Evolutionary conservation across 2,888 invertebrate species (phyloP).

Genomic region (Euclidia mi): DNA sequence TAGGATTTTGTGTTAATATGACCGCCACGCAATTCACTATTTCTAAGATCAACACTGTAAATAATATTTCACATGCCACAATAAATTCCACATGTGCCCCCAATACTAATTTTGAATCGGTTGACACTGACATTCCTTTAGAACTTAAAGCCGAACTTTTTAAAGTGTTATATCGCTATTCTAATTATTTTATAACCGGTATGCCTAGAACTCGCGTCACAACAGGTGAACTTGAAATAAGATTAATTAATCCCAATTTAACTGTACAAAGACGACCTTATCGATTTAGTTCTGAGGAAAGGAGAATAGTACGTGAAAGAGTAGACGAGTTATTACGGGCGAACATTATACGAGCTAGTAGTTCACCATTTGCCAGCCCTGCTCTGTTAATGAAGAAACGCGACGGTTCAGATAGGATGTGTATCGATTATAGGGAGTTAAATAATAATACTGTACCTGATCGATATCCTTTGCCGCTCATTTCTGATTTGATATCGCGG

Average conservation of each 20-base stretch:
- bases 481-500: no score
- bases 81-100: background rate
- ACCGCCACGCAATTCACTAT: no score
- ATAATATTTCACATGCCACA: background rate
- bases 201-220: slow-evolving; percentile 1
- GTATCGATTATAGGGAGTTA: no score
- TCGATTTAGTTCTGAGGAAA: slow-evolving; percentile 5
- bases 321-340: slow-evolving; percentile 11
- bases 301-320: slow-evolving; percentile 4
- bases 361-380: slow-evolving; percentile 25
- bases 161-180: background rate
- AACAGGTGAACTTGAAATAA: slow-evolving; percentile 10
- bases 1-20: background rate
- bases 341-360: slow-evolving; percentile 18
- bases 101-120: background rate
- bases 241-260: slow-evolving; percentile 1
- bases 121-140: background rate
- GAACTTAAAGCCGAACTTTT: background rate
- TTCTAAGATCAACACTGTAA: no score
- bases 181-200: slow-evolving; percentile 9
- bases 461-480: no score
- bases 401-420: no score
- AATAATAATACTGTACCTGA: no score
- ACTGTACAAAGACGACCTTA: slow-evolving; percentile 21
- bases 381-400: no score